A percentile compares a stretch with the other conserved stretches of the same genome.
Evolutionary conservation across 2,113 vertebrate species (phyloP).

Genomic region (Burhinus oedicnemus): DNA sequence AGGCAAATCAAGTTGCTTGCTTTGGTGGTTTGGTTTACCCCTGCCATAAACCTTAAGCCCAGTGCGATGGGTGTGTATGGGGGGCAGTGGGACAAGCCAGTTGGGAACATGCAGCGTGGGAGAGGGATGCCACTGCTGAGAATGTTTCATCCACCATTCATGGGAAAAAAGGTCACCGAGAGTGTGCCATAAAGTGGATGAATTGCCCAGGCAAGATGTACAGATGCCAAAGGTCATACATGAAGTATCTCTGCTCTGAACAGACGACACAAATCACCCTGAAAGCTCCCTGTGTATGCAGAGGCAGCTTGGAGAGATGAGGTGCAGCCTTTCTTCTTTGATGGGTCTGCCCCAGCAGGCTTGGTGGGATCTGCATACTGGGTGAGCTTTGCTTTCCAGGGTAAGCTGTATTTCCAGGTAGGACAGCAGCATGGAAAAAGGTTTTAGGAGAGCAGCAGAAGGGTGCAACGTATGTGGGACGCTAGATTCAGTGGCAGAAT

Average conservation of each 20-base stretch:
- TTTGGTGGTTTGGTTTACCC: not conserved
- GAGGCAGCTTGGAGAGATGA: not conserved
- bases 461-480: not conserved
- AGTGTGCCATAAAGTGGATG: not conserved
- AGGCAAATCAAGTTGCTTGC: not conserved
- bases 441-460: not conserved
- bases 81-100: not conserved
- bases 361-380: not conserved
- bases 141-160: not conserved
- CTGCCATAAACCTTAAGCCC: not conserved
- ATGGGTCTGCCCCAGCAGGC: not conserved
- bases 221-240: not conserved
- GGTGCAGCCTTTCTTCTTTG: not conserved
- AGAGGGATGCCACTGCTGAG: not conserved
- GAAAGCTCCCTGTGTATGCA: not conserved
- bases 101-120: not conserved
- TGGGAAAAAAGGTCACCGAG: not conserved
- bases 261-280: not conserved
- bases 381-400: not conserved
- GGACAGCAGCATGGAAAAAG: not conserved
- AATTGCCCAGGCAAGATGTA: not conserved
- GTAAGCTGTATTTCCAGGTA: not conserved
- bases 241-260: not conserved
- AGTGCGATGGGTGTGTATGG: not conserved
- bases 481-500: not conserved